Evolutionary conservation across 2,113 vertebrate species (phyloP), one percentile per base, ranked within the genome.

Genomic region (Pongo pygmaeus): DNA sequence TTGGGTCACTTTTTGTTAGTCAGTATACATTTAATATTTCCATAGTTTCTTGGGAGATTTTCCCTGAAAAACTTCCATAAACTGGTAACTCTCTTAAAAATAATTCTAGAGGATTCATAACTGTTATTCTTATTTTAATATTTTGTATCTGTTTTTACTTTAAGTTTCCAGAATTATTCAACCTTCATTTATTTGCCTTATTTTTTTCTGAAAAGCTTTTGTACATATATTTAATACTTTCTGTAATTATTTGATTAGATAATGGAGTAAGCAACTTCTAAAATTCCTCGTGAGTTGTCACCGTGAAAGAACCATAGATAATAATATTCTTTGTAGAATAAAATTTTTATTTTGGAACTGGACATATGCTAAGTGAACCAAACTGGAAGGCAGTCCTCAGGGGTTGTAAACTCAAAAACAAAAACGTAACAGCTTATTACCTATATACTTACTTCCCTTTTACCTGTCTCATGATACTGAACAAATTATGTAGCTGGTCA

Each of bases 101-200:
- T 81, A 91, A 87, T 50, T 46, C 25, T 8, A 81, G 10, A 40
- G 12, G 13, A 61, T 50, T 93, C 35, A 61, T 78, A 84, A 78
- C 38, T 38, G 48, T 93, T 93, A 30, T 80, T 90, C 30, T 85
- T 70, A 18, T 84, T 91, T 92, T 92, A 83, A 74, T 94, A 81
- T 69, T 87, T 61, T 84, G 22, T 22, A 20, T 75, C 70, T 18
- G n/a, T 86, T 77, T 96, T 90, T 52, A 50, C 84, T 91, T 52
- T 64, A 92, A 88, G 11, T 48, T 67, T 89, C 78, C 61, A 72
- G 84, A 92, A 89, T 81, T 55, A 80, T 38, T 94, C 18, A 79
- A n/a, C 6, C 43, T 96, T 86, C 32, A 59, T 46, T 75, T 16
- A 35, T 80, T 84, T 92, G 55, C 70, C 7, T 78, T 57, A 67